These are phyloP conservation scores for Diceros bicornis DNA, from an alignment of 2,797 vertebrate species.

Conservation along the genomic window DNA sequence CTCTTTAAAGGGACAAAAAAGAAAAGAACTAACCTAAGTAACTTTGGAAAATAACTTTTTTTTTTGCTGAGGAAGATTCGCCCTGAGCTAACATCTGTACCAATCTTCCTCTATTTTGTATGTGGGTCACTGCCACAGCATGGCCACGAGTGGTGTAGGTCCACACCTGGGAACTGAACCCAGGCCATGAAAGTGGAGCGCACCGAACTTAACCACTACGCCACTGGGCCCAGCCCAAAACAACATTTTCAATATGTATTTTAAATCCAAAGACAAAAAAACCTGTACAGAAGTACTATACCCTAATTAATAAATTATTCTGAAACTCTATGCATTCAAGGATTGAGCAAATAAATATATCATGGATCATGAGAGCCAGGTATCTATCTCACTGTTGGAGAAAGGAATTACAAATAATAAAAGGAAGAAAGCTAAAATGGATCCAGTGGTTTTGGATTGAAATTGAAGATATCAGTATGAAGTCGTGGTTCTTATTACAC, in stretches of 20 bases:
- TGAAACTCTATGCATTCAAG: neutral
- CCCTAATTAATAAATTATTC: neutral
- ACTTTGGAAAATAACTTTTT: neutral
- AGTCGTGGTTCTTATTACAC: neutral
- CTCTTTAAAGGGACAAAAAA: neutral
- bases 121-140: no score
- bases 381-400: neutral
- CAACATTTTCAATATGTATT: neutral
- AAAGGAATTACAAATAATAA: neutral
- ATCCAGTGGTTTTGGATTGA: no score
- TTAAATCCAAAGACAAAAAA: constrained; percentile 48
- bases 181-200: no score
- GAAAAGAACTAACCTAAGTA: constrained; percentile 2
- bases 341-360: neutral
- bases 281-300: neutral
- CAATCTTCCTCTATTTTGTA: no score
- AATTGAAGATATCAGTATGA: neutral
- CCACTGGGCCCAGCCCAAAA: no score
- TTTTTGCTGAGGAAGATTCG: no score
- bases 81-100: no score
- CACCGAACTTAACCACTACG: no score
- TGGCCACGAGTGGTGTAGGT: no score
- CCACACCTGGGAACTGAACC: no score
- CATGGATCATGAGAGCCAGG: neutral
- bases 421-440: neutral